A percentile compares a stretch with the other conserved stretches of the same genome.
These are phyloP conservation scores for Cinclus cinclus DNA, from an alignment of 2,113 vertebrate genomes.

Conservation along the genomic window DNA sequence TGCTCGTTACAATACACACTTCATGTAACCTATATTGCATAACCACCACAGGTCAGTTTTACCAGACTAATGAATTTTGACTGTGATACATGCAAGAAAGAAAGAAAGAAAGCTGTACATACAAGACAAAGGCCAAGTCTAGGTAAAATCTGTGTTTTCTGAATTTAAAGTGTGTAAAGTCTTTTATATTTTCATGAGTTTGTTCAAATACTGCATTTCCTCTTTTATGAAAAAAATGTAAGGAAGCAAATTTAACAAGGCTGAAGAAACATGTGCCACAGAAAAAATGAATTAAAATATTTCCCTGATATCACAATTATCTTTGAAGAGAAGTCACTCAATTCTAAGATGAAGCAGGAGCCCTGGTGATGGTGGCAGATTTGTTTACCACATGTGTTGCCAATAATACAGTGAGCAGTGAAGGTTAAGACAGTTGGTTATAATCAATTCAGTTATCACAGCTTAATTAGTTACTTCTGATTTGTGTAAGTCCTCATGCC, in stretches of 20 bases:
- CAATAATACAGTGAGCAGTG: rapidly evolving
- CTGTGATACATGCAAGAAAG: neutral
- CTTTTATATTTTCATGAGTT: neutral
- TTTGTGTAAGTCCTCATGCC: neutral
- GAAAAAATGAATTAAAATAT: neutral
- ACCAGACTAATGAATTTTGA: neutral
- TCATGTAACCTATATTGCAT: neutral
- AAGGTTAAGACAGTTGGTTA: neutral
- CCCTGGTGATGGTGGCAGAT: neutral
- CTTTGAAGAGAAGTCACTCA: neutral
- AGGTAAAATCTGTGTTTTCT: neutral
- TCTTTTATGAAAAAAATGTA: neutral
- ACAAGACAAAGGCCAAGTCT: neutral
- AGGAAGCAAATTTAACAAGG: neutral
- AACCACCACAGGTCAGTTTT: neutral
- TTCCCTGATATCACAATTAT: neutral
- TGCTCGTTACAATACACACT: neutral
- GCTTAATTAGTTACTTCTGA: neutral
- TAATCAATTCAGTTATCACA: neutral
- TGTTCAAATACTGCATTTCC: neutral
- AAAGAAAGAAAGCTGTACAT: neutral
- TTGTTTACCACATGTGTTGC: neutral
- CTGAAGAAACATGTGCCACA: neutral
- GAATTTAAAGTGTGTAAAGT: neutral
- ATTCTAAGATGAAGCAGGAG: neutral